Conservation (phyloP, 1,140 invertebrate genomes). For the Odontomachus brunneus region DNA sequence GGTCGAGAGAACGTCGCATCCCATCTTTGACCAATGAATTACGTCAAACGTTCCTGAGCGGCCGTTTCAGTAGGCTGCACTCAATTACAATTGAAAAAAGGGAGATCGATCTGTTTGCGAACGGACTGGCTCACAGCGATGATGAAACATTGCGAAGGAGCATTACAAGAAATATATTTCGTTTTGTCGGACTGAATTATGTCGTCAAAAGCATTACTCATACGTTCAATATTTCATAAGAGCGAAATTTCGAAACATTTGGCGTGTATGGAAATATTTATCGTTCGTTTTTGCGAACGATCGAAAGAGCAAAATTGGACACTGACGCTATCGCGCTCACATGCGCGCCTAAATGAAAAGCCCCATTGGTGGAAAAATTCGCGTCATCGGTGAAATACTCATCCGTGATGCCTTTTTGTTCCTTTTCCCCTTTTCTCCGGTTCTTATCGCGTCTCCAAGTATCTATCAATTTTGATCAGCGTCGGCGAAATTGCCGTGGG, state of each 20-base stretch:
- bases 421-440: not conserved
- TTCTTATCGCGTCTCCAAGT: too few species aligned
- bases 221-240: not conserved
- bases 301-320: too few species aligned
- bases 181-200: not conserved
- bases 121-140: not conserved
- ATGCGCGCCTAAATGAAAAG: too few species aligned
- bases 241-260: not conserved
- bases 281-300: not conserved
- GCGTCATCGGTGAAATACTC: too few species aligned
- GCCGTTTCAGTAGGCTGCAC: constrained; percentile 27
- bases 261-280: not conserved
- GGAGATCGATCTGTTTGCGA: constrained; percentile 5
- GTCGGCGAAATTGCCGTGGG: too few species aligned
- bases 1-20: not conserved
- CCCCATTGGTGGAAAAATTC: too few species aligned
- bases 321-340: too few species aligned
- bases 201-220: not conserved
- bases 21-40: constrained; percentile 20
- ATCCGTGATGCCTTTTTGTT: too few species aligned
- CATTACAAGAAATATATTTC: not conserved
- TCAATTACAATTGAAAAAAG: constrained; percentile 29
- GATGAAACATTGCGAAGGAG: not conserved
- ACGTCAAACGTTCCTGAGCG: constrained; percentile 46
- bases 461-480: not conserved